Percentiles rank a stretch among this genome's conserved stretches.
These are phyloP conservation scores for Homarus gammarus DNA, from an alignment of 2,888 invertebrate species.

Conservation along the genomic window DNA sequence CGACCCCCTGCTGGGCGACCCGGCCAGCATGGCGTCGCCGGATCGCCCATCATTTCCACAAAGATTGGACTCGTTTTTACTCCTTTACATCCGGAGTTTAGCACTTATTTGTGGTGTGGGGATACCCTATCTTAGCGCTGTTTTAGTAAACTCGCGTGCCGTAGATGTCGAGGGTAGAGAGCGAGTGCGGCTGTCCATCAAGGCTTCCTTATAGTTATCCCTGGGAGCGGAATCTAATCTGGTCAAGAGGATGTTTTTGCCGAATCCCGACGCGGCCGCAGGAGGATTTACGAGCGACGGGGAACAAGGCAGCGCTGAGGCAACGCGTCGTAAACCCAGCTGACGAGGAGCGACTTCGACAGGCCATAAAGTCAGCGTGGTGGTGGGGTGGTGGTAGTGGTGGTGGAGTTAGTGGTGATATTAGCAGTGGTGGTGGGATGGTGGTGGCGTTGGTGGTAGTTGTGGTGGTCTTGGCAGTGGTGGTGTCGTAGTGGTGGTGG, in stretches of 20 bases:
- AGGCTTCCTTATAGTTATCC: constrained; percentile 33
- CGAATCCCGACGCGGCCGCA: constrained; percentile 25
- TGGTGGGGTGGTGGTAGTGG: constrained; percentile 14
- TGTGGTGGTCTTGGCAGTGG: background rate
- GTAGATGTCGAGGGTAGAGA: background rate
- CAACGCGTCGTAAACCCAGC: constrained; percentile 51
- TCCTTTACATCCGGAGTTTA: constrained; percentile 7
- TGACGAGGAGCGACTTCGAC: constrained; percentile 54
- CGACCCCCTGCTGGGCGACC: constrained; percentile 38
- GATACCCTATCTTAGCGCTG: background rate
- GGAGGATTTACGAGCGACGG: constrained; percentile 56
- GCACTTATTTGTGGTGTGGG: constrained; percentile 10
- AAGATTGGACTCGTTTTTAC: constrained; percentile 12
- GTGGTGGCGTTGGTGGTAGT: background rate
- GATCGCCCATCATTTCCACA: background rate
- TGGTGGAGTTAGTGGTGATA: constrained; percentile 1
- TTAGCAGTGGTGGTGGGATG: constrained; percentile 1
- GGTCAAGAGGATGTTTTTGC: constrained; percentile 46
- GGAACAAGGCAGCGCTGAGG: constrained; percentile 55
- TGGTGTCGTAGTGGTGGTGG: background rate
- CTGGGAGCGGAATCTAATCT: constrained; percentile 50
- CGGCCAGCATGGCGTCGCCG: background rate
- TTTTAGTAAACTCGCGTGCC: background rate
- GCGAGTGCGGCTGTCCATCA: background rate
- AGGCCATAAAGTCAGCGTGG: constrained; percentile 47